phyloP scores from a whole-genome alignment of 2,888 invertebrate genomes.

The Rotaria sp. region DNA sequence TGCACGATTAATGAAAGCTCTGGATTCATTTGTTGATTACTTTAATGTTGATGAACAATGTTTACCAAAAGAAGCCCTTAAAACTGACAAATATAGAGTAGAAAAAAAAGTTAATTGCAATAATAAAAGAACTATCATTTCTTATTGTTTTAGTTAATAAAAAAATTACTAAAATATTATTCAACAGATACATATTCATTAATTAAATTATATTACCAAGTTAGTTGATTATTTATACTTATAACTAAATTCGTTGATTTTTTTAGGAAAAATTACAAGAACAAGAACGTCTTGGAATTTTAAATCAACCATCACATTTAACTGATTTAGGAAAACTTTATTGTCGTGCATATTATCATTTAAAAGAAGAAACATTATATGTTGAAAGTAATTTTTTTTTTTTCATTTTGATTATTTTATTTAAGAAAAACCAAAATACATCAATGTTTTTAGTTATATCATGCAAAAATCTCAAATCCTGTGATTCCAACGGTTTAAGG shows the following conservation, averaged over 20 bases:
- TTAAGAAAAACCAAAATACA: too few relatives aligned
- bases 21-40: slow-evolving; percentile 76
- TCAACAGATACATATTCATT: slow-evolving; percentile 76
- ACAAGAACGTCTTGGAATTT: slow-evolving; percentile 49
- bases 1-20: slow-evolving; percentile 75
- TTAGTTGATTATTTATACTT: background rate
- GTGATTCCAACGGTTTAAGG: slow-evolving; percentile 76
- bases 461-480: slow-evolving; percentile 79
- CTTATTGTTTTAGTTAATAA: slow-evolving; percentile 45
- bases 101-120: background rate
- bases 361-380: slow-evolving; percentile 78
- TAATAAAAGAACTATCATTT: too few relatives aligned
- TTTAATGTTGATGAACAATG: slow-evolving; percentile 82
- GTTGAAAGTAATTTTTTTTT: slow-evolving; percentile 64
- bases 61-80: slow-evolving; percentile 56
- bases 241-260: too few relatives aligned
- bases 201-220: slow-evolving; percentile 68
- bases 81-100: slow-evolving; percentile 61
- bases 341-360: slow-evolving; percentile 73
- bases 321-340: slow-evolving; percentile 73
- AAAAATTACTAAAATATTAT: slow-evolving; percentile 69
- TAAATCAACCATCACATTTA: background rate
- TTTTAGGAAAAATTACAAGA: slow-evolving; percentile 65
- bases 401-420: too few relatives aligned
- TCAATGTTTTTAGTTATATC: slow-evolving; percentile 65